Evolutionary conservation across 2,888 invertebrate species (phyloP).

Genomic region (Agapostemon virescens): DNA sequence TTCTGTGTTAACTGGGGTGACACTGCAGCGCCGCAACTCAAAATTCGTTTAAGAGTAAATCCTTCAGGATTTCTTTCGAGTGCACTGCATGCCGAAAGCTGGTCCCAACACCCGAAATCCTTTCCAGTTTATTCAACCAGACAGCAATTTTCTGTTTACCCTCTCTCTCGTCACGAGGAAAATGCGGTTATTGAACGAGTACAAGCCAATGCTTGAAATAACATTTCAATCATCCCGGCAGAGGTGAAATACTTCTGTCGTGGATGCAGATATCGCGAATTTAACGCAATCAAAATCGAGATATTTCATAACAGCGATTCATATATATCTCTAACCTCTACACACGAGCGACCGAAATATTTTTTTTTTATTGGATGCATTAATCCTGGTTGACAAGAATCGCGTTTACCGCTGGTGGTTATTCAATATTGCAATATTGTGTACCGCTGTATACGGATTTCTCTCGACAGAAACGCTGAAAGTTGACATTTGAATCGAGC

Average conservation of each 20-base stretch:
- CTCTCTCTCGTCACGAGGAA: conserved; percentile 24
- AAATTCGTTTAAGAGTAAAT: conserved; percentile 17
- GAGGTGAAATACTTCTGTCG: conserved; percentile 34
- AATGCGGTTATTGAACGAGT: conserved; percentile 48
- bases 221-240: conserved; percentile 45
- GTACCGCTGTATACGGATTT: not conserved
- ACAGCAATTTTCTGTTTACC: conserved; percentile 46
- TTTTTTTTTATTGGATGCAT: conserved; percentile 13
- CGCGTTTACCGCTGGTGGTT: not conserved
- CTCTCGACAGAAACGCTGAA: not conserved
- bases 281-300: conserved; percentile 32
- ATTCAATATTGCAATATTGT: conserved; percentile 6
- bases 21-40: not conserved
- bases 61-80: conserved; percentile 12
- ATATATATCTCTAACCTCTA: not conserved
- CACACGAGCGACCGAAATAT: not conserved
- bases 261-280: conserved; percentile 24
- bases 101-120: conserved; percentile 10
- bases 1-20: not conserved
- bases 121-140: conserved; percentile 45
- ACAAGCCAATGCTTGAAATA: conserved; percentile 44
- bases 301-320: conserved; percentile 19
- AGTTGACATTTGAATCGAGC: not conserved
- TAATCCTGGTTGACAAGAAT: conserved; percentile 2
- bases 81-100: conserved; percentile 10